Evolutionary conservation across 2,113 vertebrate species (phyloP).

Genomic region (Chascanopsetta lugubris): DNA sequence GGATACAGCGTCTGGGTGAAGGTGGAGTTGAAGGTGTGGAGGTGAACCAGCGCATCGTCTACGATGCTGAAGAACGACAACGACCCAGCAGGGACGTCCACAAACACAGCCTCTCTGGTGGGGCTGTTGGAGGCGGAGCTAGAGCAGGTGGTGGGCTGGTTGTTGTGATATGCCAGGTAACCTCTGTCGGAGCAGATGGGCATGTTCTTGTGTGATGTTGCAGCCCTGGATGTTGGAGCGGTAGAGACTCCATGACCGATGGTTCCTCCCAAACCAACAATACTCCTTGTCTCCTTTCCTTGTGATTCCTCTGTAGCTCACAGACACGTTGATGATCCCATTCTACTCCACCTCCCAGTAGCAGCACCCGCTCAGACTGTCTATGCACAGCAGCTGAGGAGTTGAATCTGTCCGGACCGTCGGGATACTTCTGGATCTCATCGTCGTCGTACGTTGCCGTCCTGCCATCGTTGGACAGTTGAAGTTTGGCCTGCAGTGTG

Average conservation of each 20-base stretch:
- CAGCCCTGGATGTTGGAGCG: neutral
- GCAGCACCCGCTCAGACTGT: neutral
- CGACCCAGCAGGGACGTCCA: neutral
- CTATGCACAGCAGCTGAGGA: constrained; percentile 28
- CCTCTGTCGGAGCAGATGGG: neutral
- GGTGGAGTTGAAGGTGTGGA: constrained; percentile 17
- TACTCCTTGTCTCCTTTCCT: neutral
- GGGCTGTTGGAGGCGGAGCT: neutral
- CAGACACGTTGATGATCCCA: neutral
- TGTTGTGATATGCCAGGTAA: constrained; percentile 10
- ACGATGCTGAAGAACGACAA: constrained; percentile 11
- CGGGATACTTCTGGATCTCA: neutral
- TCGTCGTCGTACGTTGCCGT: neutral
- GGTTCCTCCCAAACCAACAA: constrained; percentile 3
- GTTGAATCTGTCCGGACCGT: constrained; percentile 24
- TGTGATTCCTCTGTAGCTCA: constrained; percentile 24
- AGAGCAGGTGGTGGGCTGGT: neutral
- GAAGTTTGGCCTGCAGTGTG: constrained; percentile 8
- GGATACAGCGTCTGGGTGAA: constrained; percentile 18
- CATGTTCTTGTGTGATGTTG: neutral
- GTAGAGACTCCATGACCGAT: constrained; percentile 25
- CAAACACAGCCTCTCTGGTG: neutral
- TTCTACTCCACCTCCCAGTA: constrained; percentile 42
- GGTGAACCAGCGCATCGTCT: constrained; percentile 5
- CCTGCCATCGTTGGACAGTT: constrained; percentile 2